phyloP scores from a whole-genome alignment of 2,888 invertebrate species.

The Volucella inanis region DNA sequence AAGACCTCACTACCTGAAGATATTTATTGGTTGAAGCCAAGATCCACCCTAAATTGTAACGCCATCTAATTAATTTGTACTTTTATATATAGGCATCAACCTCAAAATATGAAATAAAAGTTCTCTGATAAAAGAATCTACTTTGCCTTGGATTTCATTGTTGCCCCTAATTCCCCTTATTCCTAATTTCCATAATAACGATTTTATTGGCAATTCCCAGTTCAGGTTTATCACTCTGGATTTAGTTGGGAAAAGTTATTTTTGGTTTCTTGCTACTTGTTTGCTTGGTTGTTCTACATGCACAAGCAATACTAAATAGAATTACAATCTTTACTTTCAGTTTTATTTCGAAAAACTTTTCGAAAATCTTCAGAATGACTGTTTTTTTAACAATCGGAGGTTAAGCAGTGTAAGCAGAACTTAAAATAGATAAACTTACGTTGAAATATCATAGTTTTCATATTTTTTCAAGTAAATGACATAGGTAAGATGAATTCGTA shows the following conservation, averaged over 20 bases:
- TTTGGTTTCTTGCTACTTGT: conserved; percentile 40
- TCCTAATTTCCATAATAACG: conserved; percentile 59
- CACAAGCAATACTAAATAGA: conserved; percentile 1
- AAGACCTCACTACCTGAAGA: too few relatives aligned
- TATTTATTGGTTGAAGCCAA: too few relatives aligned
- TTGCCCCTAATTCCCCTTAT: conserved; percentile 32
- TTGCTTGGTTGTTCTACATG: background rate
- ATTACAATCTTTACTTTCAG: conserved; percentile 4
- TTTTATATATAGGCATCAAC: background rate
- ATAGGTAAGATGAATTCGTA: too few relatives aligned
- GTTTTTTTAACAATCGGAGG: background rate
- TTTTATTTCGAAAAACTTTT: conserved; percentile 41
- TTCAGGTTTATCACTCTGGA: conserved; percentile 53
- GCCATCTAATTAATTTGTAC: background rate
- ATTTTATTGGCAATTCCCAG: conserved; percentile 55
- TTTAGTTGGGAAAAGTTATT: conserved; percentile 48
- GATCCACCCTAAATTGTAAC: too few relatives aligned
- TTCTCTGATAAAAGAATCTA: conserved; percentile 7
- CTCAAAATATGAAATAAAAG: conserved; percentile 1
- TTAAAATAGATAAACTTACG: too few relatives aligned
- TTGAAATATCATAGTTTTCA: too few relatives aligned
- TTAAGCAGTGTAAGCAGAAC: background rate
- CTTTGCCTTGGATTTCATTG: conserved; percentile 15
- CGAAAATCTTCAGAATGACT: conserved; percentile 4
- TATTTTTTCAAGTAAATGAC: too few relatives aligned